Percentiles rank a stretch among this genome's conserved stretches.
phyloP scores from a whole-genome alignment of 1,140 invertebrate genomes.

The Hydropsyche tenuis region DNA sequence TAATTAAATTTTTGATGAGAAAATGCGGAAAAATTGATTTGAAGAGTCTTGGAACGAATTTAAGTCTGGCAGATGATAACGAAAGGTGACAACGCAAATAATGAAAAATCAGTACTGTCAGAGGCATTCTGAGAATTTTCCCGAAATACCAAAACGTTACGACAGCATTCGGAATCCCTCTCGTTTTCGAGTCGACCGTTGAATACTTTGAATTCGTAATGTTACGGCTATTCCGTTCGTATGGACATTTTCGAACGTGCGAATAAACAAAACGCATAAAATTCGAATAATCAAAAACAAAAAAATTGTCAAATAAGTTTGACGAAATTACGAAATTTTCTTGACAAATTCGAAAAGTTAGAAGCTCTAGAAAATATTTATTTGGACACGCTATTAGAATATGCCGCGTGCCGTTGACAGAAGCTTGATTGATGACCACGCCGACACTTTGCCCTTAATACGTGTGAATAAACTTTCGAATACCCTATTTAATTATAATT shows the following conservation, averaged over 20 bases:
- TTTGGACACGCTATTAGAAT: constrained; percentile 9
- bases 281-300: no score
- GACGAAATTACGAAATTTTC: not conserved
- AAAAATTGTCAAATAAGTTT: not conserved
- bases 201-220: no score
- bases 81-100: no score
- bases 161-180: no score
- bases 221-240: no score
- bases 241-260: no score
- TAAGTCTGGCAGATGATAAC: no score
- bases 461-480: constrained; percentile 17
- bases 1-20: constrained; percentile 9
- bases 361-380: constrained; percentile 3
- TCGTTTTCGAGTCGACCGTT: no score
- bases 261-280: no score
- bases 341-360: constrained; percentile 5
- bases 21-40: no score
- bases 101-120: not conserved
- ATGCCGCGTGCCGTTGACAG: constrained; percentile 2
- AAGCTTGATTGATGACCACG: constrained; percentile 1
- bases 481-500: no score
- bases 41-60: not conserved
- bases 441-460: not conserved
- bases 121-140: not conserved
- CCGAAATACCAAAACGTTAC: no score